phyloP scores from a whole-genome alignment of 2,797 vertebrate genomes.

The Emys orbicularis region DNA sequence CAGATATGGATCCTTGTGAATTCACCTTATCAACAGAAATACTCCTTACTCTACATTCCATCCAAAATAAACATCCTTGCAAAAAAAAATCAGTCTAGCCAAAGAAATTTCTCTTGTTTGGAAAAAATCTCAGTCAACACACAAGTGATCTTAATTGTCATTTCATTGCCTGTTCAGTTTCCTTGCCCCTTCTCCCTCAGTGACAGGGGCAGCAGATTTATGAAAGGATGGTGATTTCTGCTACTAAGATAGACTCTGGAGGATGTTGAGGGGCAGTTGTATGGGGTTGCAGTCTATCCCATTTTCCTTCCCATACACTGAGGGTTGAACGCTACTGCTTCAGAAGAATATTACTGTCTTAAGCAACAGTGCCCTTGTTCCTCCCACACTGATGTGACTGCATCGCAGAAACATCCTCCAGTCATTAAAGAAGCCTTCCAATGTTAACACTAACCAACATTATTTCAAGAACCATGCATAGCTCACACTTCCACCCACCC shows the following conservation, averaged over 20 bases:
- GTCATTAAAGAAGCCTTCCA: not conserved
- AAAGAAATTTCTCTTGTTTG: constrained; percentile 23
- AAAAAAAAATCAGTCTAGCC: constrained; percentile 29
- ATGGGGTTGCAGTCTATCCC: not conserved
- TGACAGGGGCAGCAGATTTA: not conserved
- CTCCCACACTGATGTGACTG: not conserved
- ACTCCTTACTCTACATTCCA: constrained; percentile 12
- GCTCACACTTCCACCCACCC: not conserved
- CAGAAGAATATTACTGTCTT: not conserved
- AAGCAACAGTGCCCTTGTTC: not conserved
- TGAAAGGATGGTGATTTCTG: not conserved
- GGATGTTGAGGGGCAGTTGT: not conserved
- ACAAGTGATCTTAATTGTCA: constrained; percentile 4
- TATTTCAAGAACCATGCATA: not conserved
- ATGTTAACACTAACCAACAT: not conserved
- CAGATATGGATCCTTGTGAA: constrained; percentile 37
- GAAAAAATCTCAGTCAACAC: constrained; percentile 7
- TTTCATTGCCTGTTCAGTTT: not conserved
- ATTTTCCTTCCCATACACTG: not conserved
- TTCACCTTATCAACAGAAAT: not conserved
- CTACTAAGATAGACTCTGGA: not conserved
- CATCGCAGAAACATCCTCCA: not conserved
- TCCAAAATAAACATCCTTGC: constrained; percentile 36
- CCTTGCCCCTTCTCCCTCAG: not conserved
- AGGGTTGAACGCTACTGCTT: not conserved